Base-by-base conservation (phyloP, 2,113 vertebrate species). In the Dascyllus trimaculatus region DNA sequence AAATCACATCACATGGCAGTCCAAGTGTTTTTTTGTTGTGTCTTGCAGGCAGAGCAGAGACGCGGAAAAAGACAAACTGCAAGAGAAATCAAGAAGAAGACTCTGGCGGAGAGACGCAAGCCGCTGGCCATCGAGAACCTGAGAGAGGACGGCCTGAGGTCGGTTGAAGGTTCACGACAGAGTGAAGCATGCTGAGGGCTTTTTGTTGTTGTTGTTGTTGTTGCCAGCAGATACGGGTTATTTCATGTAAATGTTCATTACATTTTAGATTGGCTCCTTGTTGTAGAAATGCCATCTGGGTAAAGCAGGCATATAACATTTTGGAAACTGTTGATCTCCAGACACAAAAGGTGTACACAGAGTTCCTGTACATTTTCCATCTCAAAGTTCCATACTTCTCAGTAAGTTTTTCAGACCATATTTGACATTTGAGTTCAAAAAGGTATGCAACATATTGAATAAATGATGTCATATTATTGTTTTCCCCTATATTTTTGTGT, bases 51-150 rank as follows among this genome's bases (percentile, higher is more conserved):
- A 0, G 97, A 98, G 54, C 96, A 96, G 85, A 95, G 93, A 75
- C 91, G 96, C 18, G 96, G 97, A 1, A 97, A 96, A 83, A 94
- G 88, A 26, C 94, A 96, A 91, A 98, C 97, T 0, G 97, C 95
- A 0, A 92, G 96, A 29, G 97, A 98, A 88, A 96, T 93, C 86
- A 98, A 97, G 73, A 92, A 90, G 71, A 96, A 96, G 52, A 95
- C 96, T 60, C 89, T 98, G 78, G 78, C 93, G 0, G 97, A 98
- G 63, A 93, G 96, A 56, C 94, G 95, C 40, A 92, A 93, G 72
- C 93, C 96, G 0, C 89, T 97, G 64, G 88, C 79, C 17, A 93
- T 94, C 0, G 96, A 97, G 2, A 90, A 90, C 75, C 61, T 98
- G 83, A 92, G 89, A 62, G 97, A 97, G 46, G 95, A 97, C 0